These are phyloP conservation scores for Heliconius ismenius DNA, from an alignment of 2,888 invertebrate genomes.

Conservation along the genomic window DNA sequence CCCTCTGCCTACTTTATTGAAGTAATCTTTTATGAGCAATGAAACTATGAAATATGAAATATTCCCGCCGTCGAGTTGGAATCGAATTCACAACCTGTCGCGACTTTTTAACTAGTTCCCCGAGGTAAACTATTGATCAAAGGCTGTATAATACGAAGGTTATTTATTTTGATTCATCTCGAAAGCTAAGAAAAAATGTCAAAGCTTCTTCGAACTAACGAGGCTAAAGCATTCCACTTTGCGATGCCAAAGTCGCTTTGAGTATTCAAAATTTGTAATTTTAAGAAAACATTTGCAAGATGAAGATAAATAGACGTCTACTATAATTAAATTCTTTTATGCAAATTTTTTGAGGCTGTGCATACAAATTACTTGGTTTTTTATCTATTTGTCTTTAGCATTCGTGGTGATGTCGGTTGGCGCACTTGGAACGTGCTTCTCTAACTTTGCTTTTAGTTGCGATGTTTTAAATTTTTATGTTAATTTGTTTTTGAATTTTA, in stretches of 20 bases:
- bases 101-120: neutral
- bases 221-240: constrained; percentile 21
- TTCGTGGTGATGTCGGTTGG: neutral
- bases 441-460: neutral
- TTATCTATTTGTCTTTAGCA: neutral
- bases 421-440: neutral
- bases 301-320: constrained; percentile 20
- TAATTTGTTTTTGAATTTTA: neutral
- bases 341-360: constrained; percentile 10
- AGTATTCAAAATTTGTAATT: constrained; percentile 17
- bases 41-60: no score
- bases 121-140: constrained; percentile 1
- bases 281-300: constrained; percentile 19
- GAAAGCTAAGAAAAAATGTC: constrained; percentile 19
- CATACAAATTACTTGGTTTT: constrained; percentile 3
- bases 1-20: neutral
- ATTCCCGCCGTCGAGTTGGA: no score
- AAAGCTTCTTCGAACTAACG: constrained; percentile 18
- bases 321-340: constrained; percentile 17
- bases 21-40: no score
- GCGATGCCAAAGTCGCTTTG: neutral
- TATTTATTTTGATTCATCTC: constrained; percentile 7
- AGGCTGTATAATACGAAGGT: neutral
- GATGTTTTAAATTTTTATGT: neutral
- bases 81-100: neutral